Conservation (phyloP, 2,888 invertebrate genomes). For the Lasioglossum oenotherae region DNA sequence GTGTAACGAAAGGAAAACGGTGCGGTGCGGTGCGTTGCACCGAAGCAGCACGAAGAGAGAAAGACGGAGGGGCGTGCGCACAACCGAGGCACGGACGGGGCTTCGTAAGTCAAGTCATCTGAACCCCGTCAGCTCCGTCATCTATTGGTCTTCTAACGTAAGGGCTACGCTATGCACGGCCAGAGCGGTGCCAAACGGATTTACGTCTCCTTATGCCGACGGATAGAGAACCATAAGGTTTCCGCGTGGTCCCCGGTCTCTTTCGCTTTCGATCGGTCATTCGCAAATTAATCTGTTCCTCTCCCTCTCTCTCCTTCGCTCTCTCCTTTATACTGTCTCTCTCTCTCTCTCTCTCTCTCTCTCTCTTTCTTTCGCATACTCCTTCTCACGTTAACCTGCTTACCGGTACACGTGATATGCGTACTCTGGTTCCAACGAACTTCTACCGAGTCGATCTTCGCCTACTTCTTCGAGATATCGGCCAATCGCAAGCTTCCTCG, state of each 20-base stretch:
- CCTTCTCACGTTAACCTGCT: conserved; percentile 48
- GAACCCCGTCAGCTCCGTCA: conserved; percentile 77
- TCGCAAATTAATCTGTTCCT: conserved; percentile 61
- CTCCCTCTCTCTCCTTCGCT: conserved; percentile 22
- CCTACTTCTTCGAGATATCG: neutral
- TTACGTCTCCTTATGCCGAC: conserved; percentile 72
- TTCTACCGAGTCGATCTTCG: neutral
- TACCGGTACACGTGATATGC: conserved; percentile 46
- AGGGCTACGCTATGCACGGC: conserved; percentile 52
- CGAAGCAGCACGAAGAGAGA: conserved; percentile 35
- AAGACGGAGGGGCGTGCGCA: neutral
- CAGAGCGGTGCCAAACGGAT: conserved; percentile 70
- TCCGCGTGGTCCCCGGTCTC: conserved; percentile 67
- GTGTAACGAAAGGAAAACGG: conserved; percentile 54
- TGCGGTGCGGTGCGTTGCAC: conserved; percentile 51
- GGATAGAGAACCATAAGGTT: conserved; percentile 76
- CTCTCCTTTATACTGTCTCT: neutral
- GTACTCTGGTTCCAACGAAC: neutral
- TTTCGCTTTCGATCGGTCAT: conserved; percentile 57
- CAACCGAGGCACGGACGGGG: conserved; percentile 51
- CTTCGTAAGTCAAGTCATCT: conserved; percentile 81
- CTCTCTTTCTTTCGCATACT: neutral
- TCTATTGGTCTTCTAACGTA: conserved; percentile 75
- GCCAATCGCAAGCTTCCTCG: neutral
- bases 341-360: neutral